These are phyloP conservation scores for Orcinus orca DNA, from an alignment of 2,113 vertebrate species.

Conservation along the genomic window DNA sequence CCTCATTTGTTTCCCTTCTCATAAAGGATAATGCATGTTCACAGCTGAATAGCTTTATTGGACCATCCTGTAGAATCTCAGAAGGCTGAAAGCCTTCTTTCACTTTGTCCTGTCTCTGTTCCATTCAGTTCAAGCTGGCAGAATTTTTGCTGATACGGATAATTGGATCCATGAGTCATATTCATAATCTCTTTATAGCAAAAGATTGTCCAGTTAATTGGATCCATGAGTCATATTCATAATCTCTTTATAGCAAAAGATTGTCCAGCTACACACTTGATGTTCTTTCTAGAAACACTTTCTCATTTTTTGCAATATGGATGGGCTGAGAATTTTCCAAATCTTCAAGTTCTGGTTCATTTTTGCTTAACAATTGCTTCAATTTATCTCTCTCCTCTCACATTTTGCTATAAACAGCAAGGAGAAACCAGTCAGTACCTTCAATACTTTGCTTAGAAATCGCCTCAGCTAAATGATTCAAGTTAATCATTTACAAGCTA, in stretches of 20 bases:
- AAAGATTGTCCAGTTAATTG: background rate
- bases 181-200: background rate
- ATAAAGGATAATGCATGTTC: background rate
- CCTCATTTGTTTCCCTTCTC: background rate
- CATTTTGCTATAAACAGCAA: background rate
- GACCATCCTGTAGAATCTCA: background rate
- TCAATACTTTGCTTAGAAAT: background rate
- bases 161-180: background rate
- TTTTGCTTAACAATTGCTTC: background rate
- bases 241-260: background rate
- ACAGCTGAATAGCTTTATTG: background rate
- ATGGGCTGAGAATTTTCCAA: background rate
- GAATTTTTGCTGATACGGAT: background rate
- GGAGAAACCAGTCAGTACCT: background rate
- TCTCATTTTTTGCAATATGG: background rate
- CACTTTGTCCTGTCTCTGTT: background rate
- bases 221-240: background rate
- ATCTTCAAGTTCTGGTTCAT: background rate
- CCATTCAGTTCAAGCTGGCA: background rate
- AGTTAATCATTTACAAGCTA: background rate
- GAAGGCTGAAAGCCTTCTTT: background rate
- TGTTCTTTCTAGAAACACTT: background rate
- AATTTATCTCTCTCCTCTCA: background rate
- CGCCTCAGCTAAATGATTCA: background rate
- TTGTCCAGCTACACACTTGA: background rate